A percentile compares a stretch with the other conserved stretches of the same genome.
phyloP scores from a whole-genome alignment of 2,797 vertebrate species.

The Mergus octosetaceus region DNA sequence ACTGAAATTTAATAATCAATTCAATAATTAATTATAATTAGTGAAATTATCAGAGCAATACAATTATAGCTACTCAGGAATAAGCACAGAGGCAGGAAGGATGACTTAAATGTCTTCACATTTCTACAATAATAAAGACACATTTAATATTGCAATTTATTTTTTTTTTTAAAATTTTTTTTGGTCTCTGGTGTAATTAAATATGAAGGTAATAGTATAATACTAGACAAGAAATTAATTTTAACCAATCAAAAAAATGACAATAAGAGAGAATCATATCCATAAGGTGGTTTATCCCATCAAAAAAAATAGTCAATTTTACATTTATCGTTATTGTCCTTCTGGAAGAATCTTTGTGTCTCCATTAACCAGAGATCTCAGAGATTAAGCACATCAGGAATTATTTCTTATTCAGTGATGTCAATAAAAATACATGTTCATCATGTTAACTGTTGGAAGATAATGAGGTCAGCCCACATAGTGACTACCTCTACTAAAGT shows the following conservation, averaged over 20 bases:
- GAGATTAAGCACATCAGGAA: too few relatives aligned
- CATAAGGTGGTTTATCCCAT: neutral
- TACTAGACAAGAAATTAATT: neutral
- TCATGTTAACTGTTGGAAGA: too few relatives aligned
- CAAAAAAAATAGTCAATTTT: neutral
- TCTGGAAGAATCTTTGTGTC: neutral
- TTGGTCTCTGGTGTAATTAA: neutral
- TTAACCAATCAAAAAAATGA: neutral
- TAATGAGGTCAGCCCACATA: too few relatives aligned
- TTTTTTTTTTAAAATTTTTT: neutral
- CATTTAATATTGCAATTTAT: neutral
- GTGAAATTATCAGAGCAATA: neutral
- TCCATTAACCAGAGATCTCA: neutral
- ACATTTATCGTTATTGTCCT: neutral
- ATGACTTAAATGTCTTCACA: neutral
- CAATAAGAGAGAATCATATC: neutral
- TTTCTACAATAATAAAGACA: neutral
- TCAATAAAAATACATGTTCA: too few relatives aligned
- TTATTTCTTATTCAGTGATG: too few relatives aligned
- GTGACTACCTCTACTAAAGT: too few relatives aligned
- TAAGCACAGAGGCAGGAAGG: neutral
- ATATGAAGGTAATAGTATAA: neutral
- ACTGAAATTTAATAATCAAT: neutral
- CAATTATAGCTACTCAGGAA: neutral
- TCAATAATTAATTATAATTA: conserved; percentile 24